Conservation (phyloP, 2,888 invertebrate species). For the Cenopis cana region DNA sequence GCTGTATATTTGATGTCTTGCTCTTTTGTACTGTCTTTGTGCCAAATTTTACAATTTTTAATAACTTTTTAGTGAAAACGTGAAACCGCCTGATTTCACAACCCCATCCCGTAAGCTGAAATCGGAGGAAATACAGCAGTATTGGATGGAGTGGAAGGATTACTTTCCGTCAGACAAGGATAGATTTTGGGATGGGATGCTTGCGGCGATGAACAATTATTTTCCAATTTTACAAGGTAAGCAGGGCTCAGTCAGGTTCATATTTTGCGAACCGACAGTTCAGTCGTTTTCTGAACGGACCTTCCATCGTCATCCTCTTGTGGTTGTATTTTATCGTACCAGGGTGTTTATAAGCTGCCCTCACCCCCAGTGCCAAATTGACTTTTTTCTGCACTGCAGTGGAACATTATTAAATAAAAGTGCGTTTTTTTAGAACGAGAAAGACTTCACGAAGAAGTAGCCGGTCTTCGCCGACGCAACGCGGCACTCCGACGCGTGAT, state of each 20-base stretch:
- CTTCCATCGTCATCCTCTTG: neutral
- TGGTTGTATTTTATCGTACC: too few species aligned
- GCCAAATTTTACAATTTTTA: too few species aligned
- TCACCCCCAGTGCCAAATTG: neutral
- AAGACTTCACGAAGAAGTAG: conserved; percentile 87
- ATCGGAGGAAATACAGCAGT: conserved; percentile 85
- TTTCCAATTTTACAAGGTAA: conserved; percentile 86
- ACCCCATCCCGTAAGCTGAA: conserved; percentile 84
- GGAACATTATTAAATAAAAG: neutral
- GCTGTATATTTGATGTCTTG: too few species aligned
- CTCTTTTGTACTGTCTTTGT: too few species aligned
- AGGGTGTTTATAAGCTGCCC: neutral
- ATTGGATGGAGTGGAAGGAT: conserved; percentile 88
- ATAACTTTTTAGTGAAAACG: conserved; percentile 62
- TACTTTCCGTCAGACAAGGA: conserved; percentile 86
- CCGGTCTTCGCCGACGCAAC: conserved; percentile 87
- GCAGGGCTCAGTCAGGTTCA: neutral
- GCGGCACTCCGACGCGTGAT: conserved; percentile 88
- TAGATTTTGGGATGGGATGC: conserved; percentile 89
- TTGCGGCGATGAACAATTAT: conserved; percentile 87
- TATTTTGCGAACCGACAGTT: neutral
- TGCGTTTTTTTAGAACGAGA: conserved; percentile 85
- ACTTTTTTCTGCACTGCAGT: neutral
- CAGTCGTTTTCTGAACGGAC: neutral
- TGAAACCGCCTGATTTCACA: conserved; percentile 73